Evolutionary conservation across 2,113 vertebrate species (phyloP), one percentile per base, ranked within the genome.

Genomic region (Podiceps cristatus): DNA sequence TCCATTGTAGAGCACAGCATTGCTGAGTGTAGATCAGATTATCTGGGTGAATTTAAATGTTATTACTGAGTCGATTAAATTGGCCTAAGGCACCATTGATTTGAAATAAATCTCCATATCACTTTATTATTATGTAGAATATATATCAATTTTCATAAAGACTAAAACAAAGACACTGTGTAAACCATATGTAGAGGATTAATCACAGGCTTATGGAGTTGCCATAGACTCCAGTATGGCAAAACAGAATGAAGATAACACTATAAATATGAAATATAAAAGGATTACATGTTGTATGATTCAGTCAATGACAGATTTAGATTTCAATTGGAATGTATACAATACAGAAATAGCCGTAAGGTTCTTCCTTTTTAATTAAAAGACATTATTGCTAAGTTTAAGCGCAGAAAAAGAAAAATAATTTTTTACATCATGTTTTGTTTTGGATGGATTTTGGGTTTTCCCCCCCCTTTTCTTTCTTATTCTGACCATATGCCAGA

Each of bases 31-130:
- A 85, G 75, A 94, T 84, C 81, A 88, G 52, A 93, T 95, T 86
- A 81, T 56, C 67, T 85, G 58, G 80, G 86, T 91, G 86, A 88
- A 72, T 93, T 93, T 72, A 88, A 94, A 84, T 83, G 81, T 90
- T 94, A 91, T 94, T 93, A 52, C 67, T 93, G 59, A 59, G 81
- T 66, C 52, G 12, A 77, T 93, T 96, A 53, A 88, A 86, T 47
- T 78, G 90, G 71, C 74, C 83, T 80, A 47, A 78, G 90, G 67
- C 71, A 81, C 33, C 45, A 78, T 0, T 55, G 59, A 84, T 95
- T 94, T 91, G 49, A 95, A 95, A 94, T 86, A 88, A 47, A 92
- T 81, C 44, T 86, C 78, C 50, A 62, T 62, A 69, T 73, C 60
- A 29, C 79, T 96, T 95, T 91, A 84, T 89, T 88, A 33, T 35